A percentile compares a stretch with the other conserved stretches of the same genome.
Conservation (phyloP, 2,797 vertebrate species). For the Hemitrygon akajei region DNA sequence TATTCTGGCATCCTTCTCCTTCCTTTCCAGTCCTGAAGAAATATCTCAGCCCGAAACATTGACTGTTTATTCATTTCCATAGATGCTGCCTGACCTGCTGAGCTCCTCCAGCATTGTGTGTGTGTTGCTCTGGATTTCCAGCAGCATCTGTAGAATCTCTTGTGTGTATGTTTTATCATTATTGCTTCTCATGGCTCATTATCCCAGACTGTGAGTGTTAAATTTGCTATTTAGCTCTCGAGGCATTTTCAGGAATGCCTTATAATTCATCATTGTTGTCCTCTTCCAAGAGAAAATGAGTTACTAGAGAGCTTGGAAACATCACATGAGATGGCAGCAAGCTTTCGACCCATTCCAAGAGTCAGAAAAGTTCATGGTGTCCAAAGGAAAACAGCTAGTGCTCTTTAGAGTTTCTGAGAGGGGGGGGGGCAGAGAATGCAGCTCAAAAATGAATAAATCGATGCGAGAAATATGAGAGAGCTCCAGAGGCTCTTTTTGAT, state of each 20-base stretch:
- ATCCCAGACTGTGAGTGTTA: no score
- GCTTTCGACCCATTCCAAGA: not conserved
- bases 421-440: no score
- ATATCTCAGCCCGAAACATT: no score
- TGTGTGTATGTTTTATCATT: not conserved
- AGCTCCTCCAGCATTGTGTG: no score
- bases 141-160: no score
- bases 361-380: not conserved
- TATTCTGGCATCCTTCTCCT: no score
- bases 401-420: not conserved
- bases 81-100: no score
- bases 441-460: no score
- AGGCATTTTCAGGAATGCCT: not conserved
- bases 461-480: no score
- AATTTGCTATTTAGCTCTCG: not conserved
- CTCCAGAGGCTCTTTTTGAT: not conserved
- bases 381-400: not conserved
- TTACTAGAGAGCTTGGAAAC: not conserved
- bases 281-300: not conserved
- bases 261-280: not conserved
- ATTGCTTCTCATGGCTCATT: not conserved
- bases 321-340: not conserved
- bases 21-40: no score
- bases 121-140: no score
- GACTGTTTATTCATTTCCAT: no score